Base-by-base conservation (phyloP, 2,888 invertebrate species). In the Blastobasis adustella region DNA sequence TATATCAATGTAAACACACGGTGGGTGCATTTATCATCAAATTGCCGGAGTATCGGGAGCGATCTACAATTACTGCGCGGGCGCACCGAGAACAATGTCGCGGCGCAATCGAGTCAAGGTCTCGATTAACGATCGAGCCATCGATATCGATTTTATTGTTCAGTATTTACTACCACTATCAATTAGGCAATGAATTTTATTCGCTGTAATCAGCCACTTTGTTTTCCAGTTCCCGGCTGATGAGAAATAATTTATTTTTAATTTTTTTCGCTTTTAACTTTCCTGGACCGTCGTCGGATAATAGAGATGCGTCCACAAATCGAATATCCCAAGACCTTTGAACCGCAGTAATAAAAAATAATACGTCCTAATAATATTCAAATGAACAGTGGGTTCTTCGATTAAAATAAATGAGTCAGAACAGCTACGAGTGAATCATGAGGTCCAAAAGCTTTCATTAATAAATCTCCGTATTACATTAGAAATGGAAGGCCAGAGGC, bases 1-100 rank as follows among this genome's bases (percentile, higher is more conserved):
- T 23, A 23, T 23, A 23, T 23, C 23, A 23, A 23, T 23, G 23
- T 23, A 23, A 23, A 23, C 23, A 23, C 23, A 23, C 23, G 23
- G 23, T 23, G 23, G 23, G 23, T 23, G 60, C 62, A 60, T 73
- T 78, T 76, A 77, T 72, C 76, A 65, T 68, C 69, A 71, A 76
- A 79, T 75, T 79, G 71, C 71, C 52, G 61, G 59, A 58, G 61
- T 64, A 65, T 67, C 61, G 61, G 57, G 55, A 52, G 54, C 54
- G 54, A 61, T 60, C 62, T 69, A 66, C 71, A 79, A 80, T 79
- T 80, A 79, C 23, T 23, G 23, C 23, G 23, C 23, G 23, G 23
- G 23, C 23, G 23, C 23, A 23, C 23, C 23, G 23, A 23, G 23
- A 23, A 23, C 23, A 23, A 23, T 23, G 23, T 23, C 23, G 23